Evolutionary conservation across 2,888 invertebrate genomes (phyloP), one percentile per base, ranked within the genome.

Genomic region (Platycheirus albimanus): DNA sequence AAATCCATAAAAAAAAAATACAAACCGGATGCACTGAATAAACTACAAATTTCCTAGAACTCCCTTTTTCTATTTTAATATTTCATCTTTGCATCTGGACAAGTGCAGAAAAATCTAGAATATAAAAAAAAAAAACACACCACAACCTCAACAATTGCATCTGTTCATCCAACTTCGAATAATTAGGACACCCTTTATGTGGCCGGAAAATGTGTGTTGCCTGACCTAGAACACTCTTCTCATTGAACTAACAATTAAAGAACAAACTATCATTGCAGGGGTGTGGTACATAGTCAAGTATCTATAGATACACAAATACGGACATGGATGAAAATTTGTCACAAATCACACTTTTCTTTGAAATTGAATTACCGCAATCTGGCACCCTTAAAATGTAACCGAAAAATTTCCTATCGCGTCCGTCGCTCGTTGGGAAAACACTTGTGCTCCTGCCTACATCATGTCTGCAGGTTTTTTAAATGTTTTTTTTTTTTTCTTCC

Each of bases 351-450:
- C 71, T 71, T 54, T 76, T 47, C 67, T 54, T 67, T 63, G 43
- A 79, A 81, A 77, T 72, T 72, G 67, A 72, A 81, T 72, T 77
- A 74, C 66, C 76, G 67, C 76, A 81, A 81, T 81, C 61, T 71
- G 77, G 67, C 71, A 77, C 77, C 77, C 81, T 54, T 43, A 61
- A 64, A 15, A 11, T 51, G 45, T 45, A 36, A 56, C 41, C 43
- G 24, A 20, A 28, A 54, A 33, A 52, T 28, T 20, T 51, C 24
- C 45, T 33, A 20, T 36, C 47, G 11, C 28, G 49, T 69, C 13
- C 61, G 33, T n/a, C n/a, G n/a, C n/a, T n/a, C n/a, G n/a, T n/a
- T n/a, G n/a, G n/a, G n/a, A n/a, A n/a, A n/a, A n/a, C 45, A 61
- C 52, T 36, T 54, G 13, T 63, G 66, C 75, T 63, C 17, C 61